Evolutionary conservation across 2,113 vertebrate genomes (phyloP), one percentile per base, ranked within the genome.

Genomic region (Lycaon pictus): DNA sequence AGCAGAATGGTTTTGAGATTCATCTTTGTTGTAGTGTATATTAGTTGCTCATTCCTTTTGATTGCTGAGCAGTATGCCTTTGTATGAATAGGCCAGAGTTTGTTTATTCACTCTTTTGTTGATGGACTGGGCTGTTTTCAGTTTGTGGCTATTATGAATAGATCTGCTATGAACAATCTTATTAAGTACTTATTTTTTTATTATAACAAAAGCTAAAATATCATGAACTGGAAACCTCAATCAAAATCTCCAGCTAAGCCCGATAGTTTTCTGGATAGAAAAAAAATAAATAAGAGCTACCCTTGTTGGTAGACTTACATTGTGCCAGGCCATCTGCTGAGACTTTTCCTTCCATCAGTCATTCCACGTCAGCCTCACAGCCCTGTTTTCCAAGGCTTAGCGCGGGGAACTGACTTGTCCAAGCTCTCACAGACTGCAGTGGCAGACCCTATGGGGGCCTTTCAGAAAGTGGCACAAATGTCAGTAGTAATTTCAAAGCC

Each of bases 141-240:
- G 89, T 79, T 90, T 80, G 53, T 5, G 20, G 29, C 23, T 92
- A 29, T 60, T 55, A 53, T 93, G 82, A 95, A 71, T 81, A 95
- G 85, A 93, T 37, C 77, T 63, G 37, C 79, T 55, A 35, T 69
- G 82, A 85, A 85, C 63, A 88, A 80, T 84, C 77, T 82, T 91
- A 58, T 56, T 80, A 91, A 93, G 89, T 76, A 71, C 29, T 80
- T 74, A 83, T 55, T 95, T 93, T 93, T 94, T 90, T 87, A 84
- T 74, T 62, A 53, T 62, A 93, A 88, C 82, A 93, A 90, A 98
- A 95, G 69, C 69, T 94, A 69, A 96, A 83, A 85, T 96, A 48
- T 74, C 94, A 79, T 79, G 25, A 90, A 77, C 48, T 62, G 88
- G 71, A 89, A 95, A 63, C 81, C 51, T 74, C 32, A 65, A 53